Evolutionary conservation across 2,797 vertebrate species (phyloP).

Genomic region (Diceros bicornis): DNA sequence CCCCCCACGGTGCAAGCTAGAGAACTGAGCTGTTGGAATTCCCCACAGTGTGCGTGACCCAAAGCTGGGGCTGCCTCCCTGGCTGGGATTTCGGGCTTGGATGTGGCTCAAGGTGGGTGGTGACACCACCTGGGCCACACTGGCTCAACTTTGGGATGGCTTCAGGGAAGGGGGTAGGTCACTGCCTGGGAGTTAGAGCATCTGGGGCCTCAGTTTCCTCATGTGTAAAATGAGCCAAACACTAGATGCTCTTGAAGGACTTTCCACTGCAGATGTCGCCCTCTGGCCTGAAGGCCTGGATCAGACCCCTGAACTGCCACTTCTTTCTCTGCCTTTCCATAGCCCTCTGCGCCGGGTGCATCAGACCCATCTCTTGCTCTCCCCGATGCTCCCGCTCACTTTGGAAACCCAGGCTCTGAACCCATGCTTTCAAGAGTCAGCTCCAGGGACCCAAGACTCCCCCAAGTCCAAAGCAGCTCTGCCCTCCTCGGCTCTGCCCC

Average conservation of each 20-base stretch:
- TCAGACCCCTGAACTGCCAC: not conserved
- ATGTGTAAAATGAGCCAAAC: slow-evolving; percentile 43
- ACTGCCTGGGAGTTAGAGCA: not conserved
- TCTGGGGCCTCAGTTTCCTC: slow-evolving; percentile 68
- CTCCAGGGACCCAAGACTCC: not conserved
- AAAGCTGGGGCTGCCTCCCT: slow-evolving; percentile 10
- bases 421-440: not conserved
- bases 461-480: not conserved
- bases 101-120: not conserved
- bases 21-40: slow-evolving; percentile 67
- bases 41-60: slow-evolving; percentile 25
- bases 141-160: not conserved
- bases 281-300: not conserved
- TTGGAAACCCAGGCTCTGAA: not conserved
- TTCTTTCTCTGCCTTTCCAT: not conserved
- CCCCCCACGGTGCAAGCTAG: not conserved
- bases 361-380: not conserved
- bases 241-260: not conserved
- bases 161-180: not conserved
- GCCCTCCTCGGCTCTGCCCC: not conserved
- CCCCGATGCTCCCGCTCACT: not conserved
- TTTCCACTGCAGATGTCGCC: not conserved
- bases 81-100: not conserved
- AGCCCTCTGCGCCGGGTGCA: not conserved
- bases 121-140: not conserved